These are phyloP conservation scores for Pristionchus mayeri DNA, from an alignment of 2,888 invertebrate genomes.

Conservation along the genomic window DNA sequence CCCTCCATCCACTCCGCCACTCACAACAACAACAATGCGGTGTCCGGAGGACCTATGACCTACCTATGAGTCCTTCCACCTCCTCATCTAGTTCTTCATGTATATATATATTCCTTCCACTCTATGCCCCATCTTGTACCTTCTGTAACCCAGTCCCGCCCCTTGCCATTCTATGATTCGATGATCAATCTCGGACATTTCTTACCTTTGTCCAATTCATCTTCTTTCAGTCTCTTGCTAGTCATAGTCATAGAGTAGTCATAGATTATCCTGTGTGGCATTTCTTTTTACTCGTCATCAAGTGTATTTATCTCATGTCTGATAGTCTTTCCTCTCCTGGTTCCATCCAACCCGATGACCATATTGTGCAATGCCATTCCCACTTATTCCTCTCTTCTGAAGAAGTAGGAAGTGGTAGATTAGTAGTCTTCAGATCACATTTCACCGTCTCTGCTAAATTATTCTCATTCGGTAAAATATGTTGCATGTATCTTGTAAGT, in stretches of 20 bases:
- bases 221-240: no score
- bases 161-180: not conserved
- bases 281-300: no score
- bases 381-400: not conserved
- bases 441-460: conserved; percentile 3
- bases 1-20: not conserved
- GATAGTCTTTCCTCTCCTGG: not conserved
- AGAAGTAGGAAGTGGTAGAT: no score
- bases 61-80: no score
- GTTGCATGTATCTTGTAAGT: no score
- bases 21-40: conserved; percentile 16
- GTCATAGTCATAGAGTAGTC: no score
- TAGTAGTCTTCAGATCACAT: not conserved
- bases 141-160: not conserved
- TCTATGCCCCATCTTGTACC: not conserved
- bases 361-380: not conserved
- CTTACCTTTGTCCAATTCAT: no score
- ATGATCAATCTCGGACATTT: not conserved
- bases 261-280: no score
- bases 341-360: not conserved
- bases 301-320: no score
- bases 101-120: not conserved
- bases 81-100: not conserved
- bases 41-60: not conserved
- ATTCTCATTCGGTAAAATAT: not conserved